A percentile compares a stretch with the other conserved stretches of the same genome.
These are phyloP conservation scores for Halcyon malimbica DNA, from an alignment of 2,113 vertebrate genomes.

Conservation along the genomic window DNA sequence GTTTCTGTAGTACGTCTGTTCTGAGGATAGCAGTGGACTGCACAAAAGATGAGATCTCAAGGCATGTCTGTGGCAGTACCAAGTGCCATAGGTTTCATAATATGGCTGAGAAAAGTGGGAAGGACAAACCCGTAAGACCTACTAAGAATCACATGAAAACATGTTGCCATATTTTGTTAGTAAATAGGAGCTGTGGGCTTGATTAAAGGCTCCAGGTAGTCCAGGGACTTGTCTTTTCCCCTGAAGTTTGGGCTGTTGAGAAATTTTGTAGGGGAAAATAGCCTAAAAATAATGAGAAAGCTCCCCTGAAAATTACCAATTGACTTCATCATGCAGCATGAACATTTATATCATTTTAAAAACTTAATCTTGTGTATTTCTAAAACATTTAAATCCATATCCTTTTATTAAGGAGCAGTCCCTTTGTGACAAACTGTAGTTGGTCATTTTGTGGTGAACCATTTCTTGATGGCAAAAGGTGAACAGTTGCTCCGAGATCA, in stretches of 20 bases:
- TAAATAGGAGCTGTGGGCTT: background rate
- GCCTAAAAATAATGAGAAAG: background rate
- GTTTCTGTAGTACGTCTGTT: background rate
- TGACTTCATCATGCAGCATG: background rate
- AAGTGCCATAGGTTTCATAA: background rate
- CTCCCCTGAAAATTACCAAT: background rate
- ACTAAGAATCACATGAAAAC: background rate
- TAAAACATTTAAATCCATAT: background rate
- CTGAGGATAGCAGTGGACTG: background rate
- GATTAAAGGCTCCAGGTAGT: background rate
- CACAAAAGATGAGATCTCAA: background rate
- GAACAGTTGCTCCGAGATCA: background rate
- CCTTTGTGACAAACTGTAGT: background rate
- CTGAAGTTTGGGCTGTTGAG: fast-evolving
- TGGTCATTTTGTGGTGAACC: background rate
- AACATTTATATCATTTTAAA: background rate
- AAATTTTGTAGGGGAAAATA: background rate
- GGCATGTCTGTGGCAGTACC: background rate
- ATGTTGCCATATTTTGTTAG: background rate
- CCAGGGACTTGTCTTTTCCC: background rate
- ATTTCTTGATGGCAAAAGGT: background rate
- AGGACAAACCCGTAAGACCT: background rate
- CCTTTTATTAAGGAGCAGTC: background rate
- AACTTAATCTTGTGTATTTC: background rate
- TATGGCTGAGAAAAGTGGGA: background rate